Evolutionary conservation across 2,113 vertebrate genomes (phyloP), one percentile per base, ranked within the genome.

Genomic region (Alouatta palliata): DNA sequence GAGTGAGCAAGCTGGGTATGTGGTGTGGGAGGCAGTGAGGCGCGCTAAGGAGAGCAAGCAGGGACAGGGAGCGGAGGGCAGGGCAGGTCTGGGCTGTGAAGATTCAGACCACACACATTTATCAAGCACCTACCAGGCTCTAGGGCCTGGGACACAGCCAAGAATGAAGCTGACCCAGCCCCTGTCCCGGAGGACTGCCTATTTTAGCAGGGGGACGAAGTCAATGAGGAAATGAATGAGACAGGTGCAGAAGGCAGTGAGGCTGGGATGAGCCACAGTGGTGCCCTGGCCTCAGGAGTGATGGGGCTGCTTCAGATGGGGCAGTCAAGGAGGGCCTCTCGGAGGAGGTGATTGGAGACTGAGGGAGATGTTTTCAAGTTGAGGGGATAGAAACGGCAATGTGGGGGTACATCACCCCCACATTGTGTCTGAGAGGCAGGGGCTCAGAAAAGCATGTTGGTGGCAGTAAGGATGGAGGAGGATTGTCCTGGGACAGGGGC

Each of bases 341-440:
- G 17, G 75, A 96, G 89, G 76, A 84, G 54, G 56, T 37, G 70
- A 64, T 16, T 3, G 4, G 37, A n/a, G 19, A 84, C 10, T 3
- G 11, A 12, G 5, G 12, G 7, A 43, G 30, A 49, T 14, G 45
- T n/a, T 11, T 66, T 43, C 16, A 7, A 19, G 19, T 47, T 1
- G 6, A 45, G 70, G 16, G n/a, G 37, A 70, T 12, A 43, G 25
- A 43, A 20, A 32, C 40, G 54, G n/a, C 37, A 14, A 25, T 0
- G 0, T 13, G 25, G 61, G 73, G 30, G 68, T 5, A 19, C 40
- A 10, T 40, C 0, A 2, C 21, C 25, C 40, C 20, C 17, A 0
- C 10, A 3, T 7, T 12, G 20, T 73, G 25, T 40, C 56, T 77
- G 79, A 23, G 47, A 7, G 6, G n/a, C 75, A 83, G 40, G 17